A percentile compares a stretch with the other conserved stretches of the same genome.
phyloP scores from a whole-genome alignment of 2,888 invertebrate species.

The Polyommatus icarus region DNA sequence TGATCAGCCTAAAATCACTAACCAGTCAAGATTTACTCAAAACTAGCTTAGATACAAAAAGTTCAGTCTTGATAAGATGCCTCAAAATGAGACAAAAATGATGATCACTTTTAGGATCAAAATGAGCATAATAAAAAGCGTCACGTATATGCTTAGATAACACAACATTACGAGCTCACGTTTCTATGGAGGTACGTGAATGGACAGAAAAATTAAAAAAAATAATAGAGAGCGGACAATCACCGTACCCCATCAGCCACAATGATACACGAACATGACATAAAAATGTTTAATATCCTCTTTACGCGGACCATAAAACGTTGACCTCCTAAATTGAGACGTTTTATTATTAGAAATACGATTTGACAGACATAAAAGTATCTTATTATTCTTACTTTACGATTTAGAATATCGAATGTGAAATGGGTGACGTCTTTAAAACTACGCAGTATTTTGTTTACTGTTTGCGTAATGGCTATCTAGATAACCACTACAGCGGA shows the following conservation, averaged over 20 bases:
- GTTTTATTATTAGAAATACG: constrained; percentile 79
- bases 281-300: constrained; percentile 66
- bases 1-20: neutral
- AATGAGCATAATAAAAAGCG: constrained; percentile 56
- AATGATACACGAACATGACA: constrained; percentile 59
- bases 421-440: constrained; percentile 16
- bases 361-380: constrained; percentile 75
- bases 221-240: constrained; percentile 35
- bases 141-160: constrained; percentile 59
- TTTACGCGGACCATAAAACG: constrained; percentile 72
- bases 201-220: constrained; percentile 38
- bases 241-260: constrained; percentile 51
- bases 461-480: neutral
- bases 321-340: constrained; percentile 74
- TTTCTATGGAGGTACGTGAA: constrained; percentile 48
- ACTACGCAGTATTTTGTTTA: constrained; percentile 25
- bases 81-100: neutral
- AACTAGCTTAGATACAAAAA: neutral
- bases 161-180: constrained; percentile 56
- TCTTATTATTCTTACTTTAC: constrained; percentile 67
- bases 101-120: constrained; percentile 1
- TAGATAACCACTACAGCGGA: neutral
- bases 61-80: neutral
- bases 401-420: constrained; percentile 66
- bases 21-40: neutral